Evolutionary conservation across 2,797 vertebrate species (phyloP).

Genomic region (Alcedo quadribrachys): DNA sequence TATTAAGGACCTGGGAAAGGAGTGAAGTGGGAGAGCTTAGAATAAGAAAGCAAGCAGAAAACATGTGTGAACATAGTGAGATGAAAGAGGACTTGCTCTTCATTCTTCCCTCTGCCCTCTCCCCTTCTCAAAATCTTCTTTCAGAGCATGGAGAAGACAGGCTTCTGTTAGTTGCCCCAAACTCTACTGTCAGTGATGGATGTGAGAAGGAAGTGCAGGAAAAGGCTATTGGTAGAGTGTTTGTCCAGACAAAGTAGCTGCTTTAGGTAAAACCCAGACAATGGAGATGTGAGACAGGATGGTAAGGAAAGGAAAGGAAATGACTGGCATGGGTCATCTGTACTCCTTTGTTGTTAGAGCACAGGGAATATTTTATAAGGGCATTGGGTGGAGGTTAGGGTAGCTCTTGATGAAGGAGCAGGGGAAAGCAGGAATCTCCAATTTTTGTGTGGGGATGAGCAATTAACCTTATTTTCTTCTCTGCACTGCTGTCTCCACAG

Average conservation of each 20-base stretch:
- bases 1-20: not conserved
- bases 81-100: not conserved
- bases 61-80: not conserved
- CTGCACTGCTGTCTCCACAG: fast-evolving
- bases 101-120: not conserved
- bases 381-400: not conserved
- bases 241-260: not conserved
- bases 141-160: not conserved
- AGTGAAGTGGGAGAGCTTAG: not conserved
- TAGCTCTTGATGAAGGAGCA: not conserved
- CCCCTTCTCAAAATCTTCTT: not conserved
- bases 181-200: not conserved
- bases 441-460: not conserved
- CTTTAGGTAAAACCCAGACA: not conserved
- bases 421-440: not conserved
- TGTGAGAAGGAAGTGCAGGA: not conserved
- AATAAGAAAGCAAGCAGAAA: not conserved
- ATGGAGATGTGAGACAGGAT: not conserved
- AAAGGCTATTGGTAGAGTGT: not conserved
- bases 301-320: not conserved
- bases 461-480: not conserved
- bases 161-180: fast-evolving
- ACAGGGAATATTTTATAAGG: not conserved
- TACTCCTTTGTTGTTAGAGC: not conserved
- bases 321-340: not conserved